Conservation (phyloP, 2,888 invertebrate genomes). For the Drosophila incognita region DNA sequence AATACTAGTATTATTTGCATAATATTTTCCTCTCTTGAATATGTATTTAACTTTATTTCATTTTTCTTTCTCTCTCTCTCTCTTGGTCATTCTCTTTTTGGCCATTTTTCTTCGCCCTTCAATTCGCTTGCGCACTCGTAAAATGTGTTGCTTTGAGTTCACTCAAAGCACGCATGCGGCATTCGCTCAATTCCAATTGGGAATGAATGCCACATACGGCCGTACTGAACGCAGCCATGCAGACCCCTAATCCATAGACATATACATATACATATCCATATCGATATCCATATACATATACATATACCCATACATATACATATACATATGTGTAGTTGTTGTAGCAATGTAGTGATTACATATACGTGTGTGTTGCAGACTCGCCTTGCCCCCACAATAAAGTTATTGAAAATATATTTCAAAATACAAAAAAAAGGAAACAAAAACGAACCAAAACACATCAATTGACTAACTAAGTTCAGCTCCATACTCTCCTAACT, state of each 20-base stretch:
- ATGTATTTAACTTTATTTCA: neutral
- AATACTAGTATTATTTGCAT: neutral
- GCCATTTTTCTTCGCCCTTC: neutral
- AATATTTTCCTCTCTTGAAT: neutral
- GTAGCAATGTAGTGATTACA: conserved; percentile 29
- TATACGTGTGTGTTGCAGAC: conserved; percentile 19
- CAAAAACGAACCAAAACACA: neutral
- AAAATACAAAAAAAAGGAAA: neutral
- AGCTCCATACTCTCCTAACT: neutral
- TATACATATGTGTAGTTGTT: conserved; percentile 34
- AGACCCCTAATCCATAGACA: neutral
- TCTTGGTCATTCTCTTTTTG: neutral
- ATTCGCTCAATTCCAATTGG: neutral
- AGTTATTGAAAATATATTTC: neutral
- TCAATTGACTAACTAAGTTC: neutral
- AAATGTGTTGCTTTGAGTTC: neutral
- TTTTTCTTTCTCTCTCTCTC: neutral
- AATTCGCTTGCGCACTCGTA: neutral
- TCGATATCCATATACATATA: neutral
- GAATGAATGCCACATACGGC: neutral
- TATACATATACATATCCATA: neutral
- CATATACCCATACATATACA: neutral
- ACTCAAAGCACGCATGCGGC: neutral
- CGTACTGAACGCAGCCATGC: neutral
- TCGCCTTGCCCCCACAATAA: conserved; percentile 10